Base-by-base conservation (phyloP, 1,140 invertebrate genomes). In the Diorhabda sublineata region DNA sequence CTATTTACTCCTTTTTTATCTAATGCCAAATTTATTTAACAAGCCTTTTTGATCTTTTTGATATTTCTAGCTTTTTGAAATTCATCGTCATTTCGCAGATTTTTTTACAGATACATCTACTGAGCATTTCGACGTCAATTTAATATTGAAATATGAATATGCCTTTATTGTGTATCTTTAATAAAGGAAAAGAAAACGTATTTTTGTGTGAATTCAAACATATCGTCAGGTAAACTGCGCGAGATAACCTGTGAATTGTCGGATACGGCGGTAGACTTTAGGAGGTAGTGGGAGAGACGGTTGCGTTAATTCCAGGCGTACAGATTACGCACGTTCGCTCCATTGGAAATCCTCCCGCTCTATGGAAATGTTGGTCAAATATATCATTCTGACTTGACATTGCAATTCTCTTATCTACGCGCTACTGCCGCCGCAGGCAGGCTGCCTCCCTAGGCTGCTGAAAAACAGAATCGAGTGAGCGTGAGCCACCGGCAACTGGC, bases 281-380 rank as follows among this genome's bases (percentile, higher is more conserved):
- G 47, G 47, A 52, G 4, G 47, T 3, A 4, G 4, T 45, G 61
- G 65, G 70, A 58, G 71, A 66, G 68, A 69, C 61, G 70, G 73
- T 71, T 73, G 78, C 75, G 79, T 80, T 81, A 81, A 81, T 81
- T 81, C 77, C 77, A 78, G 76, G 78, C 74, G 78, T 72, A 74
- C 77, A 81, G 79, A 81, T 81, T 81, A 81, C 78, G 79, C 79
- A 80, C 79, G 79, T 81, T 76, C 79, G 79, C 78, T 81, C 79
- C 80, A 81, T 81, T 81, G 80, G 79, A 77, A 81, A 80, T 78
- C 77, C 76, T 78, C 76, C 74, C 64, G 74, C 69, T 85, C 85
- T 89, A 90, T 90, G 89, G 88, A 90, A 90, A 90, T 90, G 88
- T 89, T 90, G 89, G 88, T 89, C 89, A 90, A 90, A 91, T 91